Base-by-base conservation (phyloP, 2,113 vertebrate genomes). In the Argyrosomus japonicus region DNA sequence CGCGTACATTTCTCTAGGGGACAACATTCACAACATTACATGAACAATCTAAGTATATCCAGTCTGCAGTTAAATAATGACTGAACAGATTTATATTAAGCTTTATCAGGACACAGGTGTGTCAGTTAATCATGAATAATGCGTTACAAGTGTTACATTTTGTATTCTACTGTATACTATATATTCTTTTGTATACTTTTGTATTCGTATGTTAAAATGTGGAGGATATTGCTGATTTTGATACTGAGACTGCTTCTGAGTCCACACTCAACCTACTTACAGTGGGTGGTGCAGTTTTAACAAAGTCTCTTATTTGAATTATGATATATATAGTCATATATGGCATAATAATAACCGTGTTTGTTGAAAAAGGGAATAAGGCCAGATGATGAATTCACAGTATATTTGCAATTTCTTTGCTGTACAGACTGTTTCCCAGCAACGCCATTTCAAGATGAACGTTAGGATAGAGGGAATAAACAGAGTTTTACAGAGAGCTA, bases 381-480 rank as follows among this genome's bases (percentile, higher is more conserved):
- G 27, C 10, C 63, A 27, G 12, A 57, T 75, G 13, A 69, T 85
- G 13, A 56, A 29, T 69, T 79, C 69, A 40, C 29, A 57, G 54
- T 50, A 67, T 47, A 43, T 82, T 36, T 43, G 45, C 29, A 25
- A 9, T 77, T 25, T 5, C 27, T 12, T 50, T n/a, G 17, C 48
- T 50, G 4, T 53, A 61, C 54, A 25, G 18, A 23, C 54, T 36
- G 81, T 83, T 84, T 67, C 81, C 68, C 45, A 67, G 81, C 81
- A 83, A 77, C n/a, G 6, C 43, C 58, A 70, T 64, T 75, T 79
- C 25, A 65, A 36, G 51, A 65, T 61, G 27, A 1, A 5, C 1
- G 3, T 68, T 15, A n/a, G 58, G 54, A 61, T 43, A 6, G n/a
- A 27, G n/a, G 51, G n/a, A 12, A 68, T 56, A 84, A 68, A 48